phyloP scores from a whole-genome alignment of 2,888 invertebrate genomes.

The Timema podura region DNA sequence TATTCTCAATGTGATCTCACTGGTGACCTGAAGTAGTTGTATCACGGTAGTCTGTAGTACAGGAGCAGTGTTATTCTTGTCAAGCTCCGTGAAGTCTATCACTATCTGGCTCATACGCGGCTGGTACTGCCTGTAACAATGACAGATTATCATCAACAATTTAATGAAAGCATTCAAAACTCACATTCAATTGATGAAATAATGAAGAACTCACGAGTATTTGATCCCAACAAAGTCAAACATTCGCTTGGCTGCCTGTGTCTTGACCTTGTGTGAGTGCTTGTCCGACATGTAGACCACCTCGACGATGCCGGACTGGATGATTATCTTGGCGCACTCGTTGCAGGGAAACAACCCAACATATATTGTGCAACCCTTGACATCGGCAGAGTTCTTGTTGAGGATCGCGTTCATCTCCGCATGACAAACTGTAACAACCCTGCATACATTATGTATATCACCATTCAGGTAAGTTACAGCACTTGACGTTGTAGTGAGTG shows the following conservation, averaged over 20 bases:
- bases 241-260: constrained; percentile 76
- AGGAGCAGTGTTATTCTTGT: constrained; percentile 48
- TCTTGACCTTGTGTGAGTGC: constrained; percentile 60
- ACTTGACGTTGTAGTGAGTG: too few species aligned
- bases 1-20: too few species aligned
- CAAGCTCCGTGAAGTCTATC: constrained; percentile 63
- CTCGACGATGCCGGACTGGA: constrained; percentile 83
- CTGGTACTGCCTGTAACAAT: constrained; percentile 55
- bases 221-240: constrained; percentile 71
- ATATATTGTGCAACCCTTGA: constrained; percentile 78
- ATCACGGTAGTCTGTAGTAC: not conserved
- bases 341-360: constrained; percentile 94
- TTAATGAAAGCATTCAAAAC: too few species aligned
- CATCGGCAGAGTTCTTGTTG: constrained; percentile 77
- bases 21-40: too few species aligned
- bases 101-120: constrained; percentile 60
- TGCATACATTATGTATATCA: too few species aligned
- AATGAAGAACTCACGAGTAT: constrained; percentile 51
- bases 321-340: constrained; percentile 95
- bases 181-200: too few species aligned
- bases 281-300: constrained; percentile 82
- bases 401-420: constrained; percentile 97
- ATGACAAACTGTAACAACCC: constrained; percentile 73
- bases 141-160: constrained; percentile 30
- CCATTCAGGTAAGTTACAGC: too few species aligned